phyloP scores from a whole-genome alignment of 2,113 vertebrate species.

The Tupaia tana region DNA sequence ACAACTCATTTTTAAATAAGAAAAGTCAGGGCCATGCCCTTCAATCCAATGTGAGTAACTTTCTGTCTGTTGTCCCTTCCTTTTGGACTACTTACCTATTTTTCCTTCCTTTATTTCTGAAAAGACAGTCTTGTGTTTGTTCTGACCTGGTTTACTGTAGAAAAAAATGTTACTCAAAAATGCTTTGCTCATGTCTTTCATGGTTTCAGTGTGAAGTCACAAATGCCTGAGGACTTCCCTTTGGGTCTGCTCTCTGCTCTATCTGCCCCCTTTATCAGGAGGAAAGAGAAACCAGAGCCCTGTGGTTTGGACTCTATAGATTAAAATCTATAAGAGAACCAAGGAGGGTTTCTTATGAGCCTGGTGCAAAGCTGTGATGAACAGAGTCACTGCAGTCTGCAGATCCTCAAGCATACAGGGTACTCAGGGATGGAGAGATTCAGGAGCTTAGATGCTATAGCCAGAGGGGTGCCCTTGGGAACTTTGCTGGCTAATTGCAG shows the following conservation, averaged over 20 bases:
- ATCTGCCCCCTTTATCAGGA: background rate
- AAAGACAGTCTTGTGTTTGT: background rate
- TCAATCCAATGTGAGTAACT: background rate
- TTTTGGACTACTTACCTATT: background rate
- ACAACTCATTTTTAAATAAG: accelerated
- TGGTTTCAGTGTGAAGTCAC: background rate
- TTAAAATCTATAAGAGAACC: background rate
- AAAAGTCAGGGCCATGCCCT: accelerated
- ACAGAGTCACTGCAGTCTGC: too few relatives aligned
- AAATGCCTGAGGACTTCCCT: background rate
- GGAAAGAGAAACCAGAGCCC: background rate
- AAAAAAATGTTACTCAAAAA: background rate
- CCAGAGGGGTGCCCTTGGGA: background rate
- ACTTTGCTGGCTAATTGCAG: accelerated
- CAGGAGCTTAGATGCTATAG: background rate
- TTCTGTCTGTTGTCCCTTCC: background rate
- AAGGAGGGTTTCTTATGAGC: background rate
- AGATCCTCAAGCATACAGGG: background rate
- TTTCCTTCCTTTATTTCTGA: background rate
- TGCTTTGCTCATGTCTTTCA: background rate
- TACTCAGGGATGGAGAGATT: background rate
- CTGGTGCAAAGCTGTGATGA: background rate
- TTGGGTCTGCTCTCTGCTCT: background rate
- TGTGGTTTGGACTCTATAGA: background rate
- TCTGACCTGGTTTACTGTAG: background rate